Base-by-base conservation (phyloP, 1,140 invertebrate genomes). In the Bombyx mori region DNA sequence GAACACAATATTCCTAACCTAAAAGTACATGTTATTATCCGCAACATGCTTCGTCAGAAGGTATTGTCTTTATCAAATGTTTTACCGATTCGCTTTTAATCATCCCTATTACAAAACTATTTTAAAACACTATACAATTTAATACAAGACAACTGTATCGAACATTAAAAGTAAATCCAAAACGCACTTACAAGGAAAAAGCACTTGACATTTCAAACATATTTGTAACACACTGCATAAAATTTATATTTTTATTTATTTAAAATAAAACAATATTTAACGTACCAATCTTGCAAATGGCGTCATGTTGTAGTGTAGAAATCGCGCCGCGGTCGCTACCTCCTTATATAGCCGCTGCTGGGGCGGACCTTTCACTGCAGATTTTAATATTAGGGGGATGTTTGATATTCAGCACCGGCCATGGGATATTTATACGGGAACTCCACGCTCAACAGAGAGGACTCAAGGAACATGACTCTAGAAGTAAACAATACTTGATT, bases 221-320 rank as follows among this genome's bases (percentile, higher is more conserved):
- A 46, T 12, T 9, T 46, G 8, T 7, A 46, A 46, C 45, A 46
- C 45, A 12, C n/a, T 46, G 6, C 1, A 9, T 9, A 35, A 35
- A 35, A 5, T 35, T 51, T 9, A 51, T 43, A 53, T 44, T 22
- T 44, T 42, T n/a, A 52, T 10, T 18, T n/a, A 53, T 43, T 53
- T 51, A 51, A 9, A 53, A 53, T 50, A 53, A 54, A 35, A 62
- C 47, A 58, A 54, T 54, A 54, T 22, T 18, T 46, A 73, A 86
- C 83, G 68, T 84, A 86, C 83, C 83, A 86, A 82, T 79, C 73
- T 70, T 65, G 68, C 72, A 65, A 79, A 62, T 71, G 74, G 69
- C 68, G 81, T 71, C 81, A 84, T 86, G 71, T 82, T 65, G 76
- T 70, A 61, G 69, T 78, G 68, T 81, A 75, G 76, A 77, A 82